Evolutionary conservation across 2,113 vertebrate genomes (phyloP), one percentile per base, ranked within the genome.

Genomic region (Psilopogon haemacephalus): DNA sequence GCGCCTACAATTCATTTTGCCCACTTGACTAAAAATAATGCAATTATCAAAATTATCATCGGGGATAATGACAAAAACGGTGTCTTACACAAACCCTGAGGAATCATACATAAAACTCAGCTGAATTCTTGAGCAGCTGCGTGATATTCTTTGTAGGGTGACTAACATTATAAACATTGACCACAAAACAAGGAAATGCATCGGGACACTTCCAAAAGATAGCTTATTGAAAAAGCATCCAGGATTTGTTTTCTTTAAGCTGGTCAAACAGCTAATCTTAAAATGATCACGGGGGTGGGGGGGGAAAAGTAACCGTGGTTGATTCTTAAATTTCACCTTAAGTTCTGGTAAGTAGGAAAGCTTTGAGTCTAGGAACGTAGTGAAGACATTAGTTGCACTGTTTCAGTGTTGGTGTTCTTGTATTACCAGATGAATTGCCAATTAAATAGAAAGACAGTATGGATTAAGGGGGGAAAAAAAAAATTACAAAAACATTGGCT

Each of bases 401-500:
- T 88, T 95, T 88, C 79, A 85, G 65, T 28, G 18, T 64, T 87
- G 80, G 64, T 95, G 89, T 64, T 91, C 54, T 28, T 56, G 58
- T 79, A 90, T 58, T 63, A 91, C 73, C 85, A 93, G 93, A 88
- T 85, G 78, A 96, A 96, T 71, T 84, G 73, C 44, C 71, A 93
- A 92, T 94, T 94, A 95, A 94, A 97, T 88, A 95, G 89, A 94
- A 94, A 85, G 94, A 79, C 58, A 92, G 92, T 97, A 97, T 73
- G 75, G 86, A 95, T 89, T 95, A 96, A 88, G 42, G n/a, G 42
- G n/a, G 59, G 18, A 76, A 97, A 97, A 94, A 90, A 94, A 95
- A 15, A 67, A 94, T 58, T 74, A 92, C 90, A 96, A 91, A 97
- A 97, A 97, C 97, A 97, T 96, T 96, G 97, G 96, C 95, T 97